Conservation (phyloP, 1,140 invertebrate genomes). For the Drosophila subpulchrella region DNA sequence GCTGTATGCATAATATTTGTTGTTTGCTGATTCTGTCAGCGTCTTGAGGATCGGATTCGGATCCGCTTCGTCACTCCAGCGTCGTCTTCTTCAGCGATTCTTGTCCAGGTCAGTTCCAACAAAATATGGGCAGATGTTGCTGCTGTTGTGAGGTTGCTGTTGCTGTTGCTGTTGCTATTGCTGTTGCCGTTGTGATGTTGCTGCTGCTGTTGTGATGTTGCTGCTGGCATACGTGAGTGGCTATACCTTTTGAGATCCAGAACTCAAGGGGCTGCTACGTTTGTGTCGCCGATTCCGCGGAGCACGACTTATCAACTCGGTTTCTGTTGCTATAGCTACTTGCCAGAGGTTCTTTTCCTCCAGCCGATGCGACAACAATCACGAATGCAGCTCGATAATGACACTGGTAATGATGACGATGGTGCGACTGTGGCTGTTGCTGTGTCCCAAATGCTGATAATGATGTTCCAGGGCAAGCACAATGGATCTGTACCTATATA, state of each 20-base stretch:
- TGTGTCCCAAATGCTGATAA: slow-evolving; percentile 61
- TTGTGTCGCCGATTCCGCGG: slow-evolving; percentile 53
- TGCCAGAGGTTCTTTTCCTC: not conserved
- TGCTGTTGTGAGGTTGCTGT: not conserved
- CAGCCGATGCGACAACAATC: slow-evolving; percentile 65
- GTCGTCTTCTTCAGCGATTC: slow-evolving; percentile 34
- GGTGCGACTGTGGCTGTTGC: slow-evolving; percentile 5
- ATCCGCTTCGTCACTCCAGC: slow-evolving; percentile 66
- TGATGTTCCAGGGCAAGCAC: slow-evolving; percentile 55
- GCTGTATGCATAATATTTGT: slow-evolving; percentile 77
- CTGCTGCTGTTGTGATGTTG: slow-evolving; percentile 3
- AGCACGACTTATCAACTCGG: slow-evolving; percentile 70
- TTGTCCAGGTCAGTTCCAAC: slow-evolving; percentile 53
- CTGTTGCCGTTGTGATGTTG: not conserved
- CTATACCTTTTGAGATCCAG: slow-evolving; percentile 33
- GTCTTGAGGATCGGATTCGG: slow-evolving; percentile 58
- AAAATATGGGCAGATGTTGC: slow-evolving; percentile 7
- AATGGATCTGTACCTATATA: slow-evolving; percentile 24
- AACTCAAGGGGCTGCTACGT: slow-evolving; percentile 42
- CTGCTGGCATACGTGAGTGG: slow-evolving; percentile 61
- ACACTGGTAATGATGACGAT: slow-evolving; percentile 63
- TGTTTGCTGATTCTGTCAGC: slow-evolving; percentile 72
- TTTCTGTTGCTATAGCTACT: slow-evolving; percentile 26
- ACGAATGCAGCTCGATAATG: slow-evolving; percentile 73
- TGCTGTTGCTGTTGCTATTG: not conserved